A percentile compares a stretch with the other conserved stretches of the same genome.
Evolutionary conservation across 2,797 vertebrate genomes (phyloP).

Genomic region (Bradypodion ventrale): DNA sequence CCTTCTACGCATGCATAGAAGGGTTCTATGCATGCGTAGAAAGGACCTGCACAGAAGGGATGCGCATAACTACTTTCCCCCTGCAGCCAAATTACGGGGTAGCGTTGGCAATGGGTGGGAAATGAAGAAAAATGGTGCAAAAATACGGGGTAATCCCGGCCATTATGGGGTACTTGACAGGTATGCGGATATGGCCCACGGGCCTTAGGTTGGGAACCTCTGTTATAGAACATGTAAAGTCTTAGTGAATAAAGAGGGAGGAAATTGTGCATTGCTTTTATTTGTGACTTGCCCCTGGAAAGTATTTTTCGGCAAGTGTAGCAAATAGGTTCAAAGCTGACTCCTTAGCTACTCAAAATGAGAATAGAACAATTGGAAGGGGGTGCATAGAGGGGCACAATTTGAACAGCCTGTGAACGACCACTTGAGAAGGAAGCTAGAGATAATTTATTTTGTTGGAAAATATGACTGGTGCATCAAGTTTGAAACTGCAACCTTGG

Average conservation of each 20-base stretch:
- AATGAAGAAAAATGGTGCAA: too few species aligned
- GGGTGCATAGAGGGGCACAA: not conserved
- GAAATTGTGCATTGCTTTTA: not conserved
- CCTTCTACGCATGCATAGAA: too few species aligned
- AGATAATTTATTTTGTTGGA: not conserved
- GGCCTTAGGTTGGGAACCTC: too few species aligned
- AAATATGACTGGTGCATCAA: not conserved
- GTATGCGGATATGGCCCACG: too few species aligned
- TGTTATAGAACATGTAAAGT: too few species aligned
- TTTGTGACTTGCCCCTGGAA: not conserved
- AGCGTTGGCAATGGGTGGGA: too few species aligned
- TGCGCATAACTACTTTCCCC: too few species aligned
- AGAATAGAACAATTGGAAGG: not conserved
- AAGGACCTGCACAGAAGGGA: too few species aligned
- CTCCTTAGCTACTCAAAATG: not conserved
- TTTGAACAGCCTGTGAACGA: not conserved
- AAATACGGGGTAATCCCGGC: too few species aligned
- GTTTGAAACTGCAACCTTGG: not conserved
- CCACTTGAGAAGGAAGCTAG: not conserved
- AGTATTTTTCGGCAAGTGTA: not conserved
- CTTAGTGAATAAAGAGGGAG: not conserved
- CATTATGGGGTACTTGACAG: too few species aligned
- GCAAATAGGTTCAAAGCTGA: not conserved
- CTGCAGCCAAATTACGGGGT: too few species aligned
- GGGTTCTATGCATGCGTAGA: too few species aligned